Evolutionary conservation across 1,140 invertebrate species (phyloP), one percentile per base, ranked within the genome.

Genomic region (Cotesia vestalis): DNA sequence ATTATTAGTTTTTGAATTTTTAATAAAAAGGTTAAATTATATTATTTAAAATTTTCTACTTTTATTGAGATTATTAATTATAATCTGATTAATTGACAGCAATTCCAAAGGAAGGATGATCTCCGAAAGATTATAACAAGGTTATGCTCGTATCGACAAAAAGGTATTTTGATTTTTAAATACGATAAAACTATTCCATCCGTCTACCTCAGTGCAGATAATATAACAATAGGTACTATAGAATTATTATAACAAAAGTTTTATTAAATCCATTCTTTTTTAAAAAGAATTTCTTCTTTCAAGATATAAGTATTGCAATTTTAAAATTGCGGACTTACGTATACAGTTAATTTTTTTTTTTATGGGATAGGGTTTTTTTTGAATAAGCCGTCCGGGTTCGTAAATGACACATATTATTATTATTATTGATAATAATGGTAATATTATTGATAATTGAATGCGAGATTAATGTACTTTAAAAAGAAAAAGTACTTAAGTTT

Each of bases 201-300:
- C 76, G 81, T 79, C 84, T 85, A 85, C 84, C 84, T 85, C 83
- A 85, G 76, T 81, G 81, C 83, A 84, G 78, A 82, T 79, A 79
- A 81, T 80, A 81, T 69, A 81, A 79, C 76, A 74, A 78, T 82
- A 82, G 77, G 74, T 79, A 76, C 76, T 80, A 78, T 59, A 74
- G 71, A 69, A 73, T 69, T 72, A 76, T 73, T 73, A 74, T 62
- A 72, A 75, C 46, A 55, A 55, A 17, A 53, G 38, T 63, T 51
- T 35, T 20, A 53, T 61, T 27, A 36, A 66, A 27, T 72, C 17
- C 38, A 14, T 74, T 71, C 67, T 66, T 51, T 69, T 46, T 70
- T 38, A 46, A 40, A n/a, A 46, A 17, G 12, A 64, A 64, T 46
- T 9, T 46, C 1, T 46, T 46, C 11, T 46, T 4, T 46, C 40